These are phyloP conservation scores for Drosophila mauritiana DNA, from an alignment of 1,140 invertebrate genomes.

Conservation along the genomic window DNA sequence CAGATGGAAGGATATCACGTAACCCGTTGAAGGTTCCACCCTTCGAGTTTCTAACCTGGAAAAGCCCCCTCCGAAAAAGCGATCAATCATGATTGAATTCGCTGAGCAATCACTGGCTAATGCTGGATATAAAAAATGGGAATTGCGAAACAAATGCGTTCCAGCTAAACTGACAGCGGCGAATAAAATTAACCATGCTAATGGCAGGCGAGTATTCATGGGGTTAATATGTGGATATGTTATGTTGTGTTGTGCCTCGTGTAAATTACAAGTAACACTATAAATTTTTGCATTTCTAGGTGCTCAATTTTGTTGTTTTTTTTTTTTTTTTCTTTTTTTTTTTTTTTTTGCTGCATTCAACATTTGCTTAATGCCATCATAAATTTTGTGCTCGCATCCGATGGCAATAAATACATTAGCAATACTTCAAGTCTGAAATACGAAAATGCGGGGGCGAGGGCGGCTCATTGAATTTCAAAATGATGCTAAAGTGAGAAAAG, in stretches of 20 bases:
- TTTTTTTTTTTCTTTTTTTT: too few relatives aligned
- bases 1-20: background rate
- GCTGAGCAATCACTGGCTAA: slow-evolving; percentile 16
- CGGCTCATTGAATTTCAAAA: slow-evolving; percentile 76
- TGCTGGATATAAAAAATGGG: slow-evolving; percentile 22
- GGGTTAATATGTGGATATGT: slow-evolving; percentile 22
- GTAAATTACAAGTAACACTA: slow-evolving; percentile 77
- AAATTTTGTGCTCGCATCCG: slow-evolving; percentile 59
- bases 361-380: slow-evolving; percentile 77
- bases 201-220: background rate
- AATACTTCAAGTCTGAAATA: slow-evolving; percentile 5
- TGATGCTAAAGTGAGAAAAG: slow-evolving; percentile 79
- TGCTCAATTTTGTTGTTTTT: slow-evolving; percentile 16
- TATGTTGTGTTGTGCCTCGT: slow-evolving; percentile 61
- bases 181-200: slow-evolving; percentile 19
- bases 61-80: background rate
- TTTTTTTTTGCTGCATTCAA: slow-evolving; percentile 38
- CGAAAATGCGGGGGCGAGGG: slow-evolving; percentile 41
- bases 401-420: slow-evolving; percentile 75
- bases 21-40: background rate
- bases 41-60: background rate
- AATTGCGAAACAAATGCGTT: slow-evolving; percentile 21
- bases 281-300: slow-evolving; percentile 54
- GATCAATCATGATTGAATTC: slow-evolving; percentile 23
- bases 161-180: slow-evolving; percentile 22